Evolutionary conservation across 2,888 invertebrate species (phyloP), one percentile per base, ranked within the genome.

Genomic region (Neoitamus cyanurus): DNA sequence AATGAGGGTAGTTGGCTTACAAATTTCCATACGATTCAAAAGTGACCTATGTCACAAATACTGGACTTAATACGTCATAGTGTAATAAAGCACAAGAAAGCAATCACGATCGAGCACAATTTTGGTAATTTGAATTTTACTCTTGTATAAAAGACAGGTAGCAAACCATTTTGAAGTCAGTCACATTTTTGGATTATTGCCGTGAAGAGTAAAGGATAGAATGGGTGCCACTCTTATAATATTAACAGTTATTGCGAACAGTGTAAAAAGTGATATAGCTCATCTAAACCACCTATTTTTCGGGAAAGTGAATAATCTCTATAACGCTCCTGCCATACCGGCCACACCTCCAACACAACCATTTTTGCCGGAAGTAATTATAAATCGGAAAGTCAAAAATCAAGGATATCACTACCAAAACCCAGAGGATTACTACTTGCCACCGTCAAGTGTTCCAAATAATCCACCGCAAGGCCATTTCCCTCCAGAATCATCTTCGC

Each of bases 351-450:
- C 89, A 6, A 88, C 89, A 13, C 34, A 13, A 11, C 73, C 73
- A 9, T 89, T 89, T 0, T 84, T 91, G 30, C 91, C 91, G 0
- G 91, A 91, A 85, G 88, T 91, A 1, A 88, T 91, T 7, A 89
- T 90, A 70, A 91, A 91, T 87, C 90, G 90, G 11, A 88, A 87
- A 77, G 86, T 86, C 3, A 87, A 87, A 37, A 87, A 87, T 6
- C 20, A 31, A 42, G 83, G 83, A 46, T 83, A 83, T 72, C n/a
- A 31, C 46, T 83, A 72, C 11, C 9, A 36, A 4, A 83, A 31
- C 0, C 77, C 91, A 0, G 87, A 86, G 2, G 88, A 89, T 15
- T 88, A 88, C 7, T 90, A 90, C 86, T 34, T 90, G 15, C 88
- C 90, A 1, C 83, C 87, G 30, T 6, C 9, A 31, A 82, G 20